Percentiles rank a stretch among this genome's conserved stretches.
These are phyloP conservation scores for Dicyrtoma fusca DNA, from an alignment of 2,888 invertebrate genomes.

Conservation along the genomic window DNA sequence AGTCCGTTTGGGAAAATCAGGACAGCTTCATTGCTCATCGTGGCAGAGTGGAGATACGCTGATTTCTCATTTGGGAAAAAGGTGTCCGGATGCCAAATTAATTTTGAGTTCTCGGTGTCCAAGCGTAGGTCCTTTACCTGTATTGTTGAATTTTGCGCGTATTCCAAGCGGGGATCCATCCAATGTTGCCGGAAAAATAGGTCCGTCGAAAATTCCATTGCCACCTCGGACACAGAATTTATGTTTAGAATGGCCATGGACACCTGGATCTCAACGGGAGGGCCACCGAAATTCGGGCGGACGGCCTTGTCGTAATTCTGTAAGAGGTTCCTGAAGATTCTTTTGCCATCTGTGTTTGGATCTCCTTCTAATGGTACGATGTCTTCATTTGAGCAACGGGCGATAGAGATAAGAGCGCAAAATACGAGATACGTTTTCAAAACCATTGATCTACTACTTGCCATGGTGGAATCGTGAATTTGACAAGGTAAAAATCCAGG, in stretches of 20 bases:
- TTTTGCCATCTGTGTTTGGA: neutral
- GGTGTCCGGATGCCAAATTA: constrained; percentile 43
- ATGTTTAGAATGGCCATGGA: constrained; percentile 44
- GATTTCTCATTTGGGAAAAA: constrained; percentile 54
- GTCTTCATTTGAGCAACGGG: no score
- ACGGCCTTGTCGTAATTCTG: constrained; percentile 18
- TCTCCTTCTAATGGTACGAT: no score
- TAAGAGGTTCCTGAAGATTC: constrained; percentile 7
- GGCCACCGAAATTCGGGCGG: constrained; percentile 36
- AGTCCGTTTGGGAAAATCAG: constrained; percentile 44
- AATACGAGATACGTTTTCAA: no score
- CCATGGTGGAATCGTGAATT: no score
- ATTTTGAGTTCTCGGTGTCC: neutral
- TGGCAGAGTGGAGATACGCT: constrained; percentile 43
- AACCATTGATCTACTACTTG: no score
- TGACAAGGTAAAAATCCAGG: no score
- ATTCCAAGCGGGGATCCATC: constrained; percentile 47
- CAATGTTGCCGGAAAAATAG: constrained; percentile 51
- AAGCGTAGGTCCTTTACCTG: neutral
- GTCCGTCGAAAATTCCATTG: constrained; percentile 50
- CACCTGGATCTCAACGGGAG: constrained; percentile 28
- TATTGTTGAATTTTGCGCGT: neutral
- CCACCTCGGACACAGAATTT: constrained; percentile 47
- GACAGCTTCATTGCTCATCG: constrained; percentile 49
- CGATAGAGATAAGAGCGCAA: no score